Base-by-base conservation (phyloP, 2,888 invertebrate genomes). In the Polietes domitor region DNA sequence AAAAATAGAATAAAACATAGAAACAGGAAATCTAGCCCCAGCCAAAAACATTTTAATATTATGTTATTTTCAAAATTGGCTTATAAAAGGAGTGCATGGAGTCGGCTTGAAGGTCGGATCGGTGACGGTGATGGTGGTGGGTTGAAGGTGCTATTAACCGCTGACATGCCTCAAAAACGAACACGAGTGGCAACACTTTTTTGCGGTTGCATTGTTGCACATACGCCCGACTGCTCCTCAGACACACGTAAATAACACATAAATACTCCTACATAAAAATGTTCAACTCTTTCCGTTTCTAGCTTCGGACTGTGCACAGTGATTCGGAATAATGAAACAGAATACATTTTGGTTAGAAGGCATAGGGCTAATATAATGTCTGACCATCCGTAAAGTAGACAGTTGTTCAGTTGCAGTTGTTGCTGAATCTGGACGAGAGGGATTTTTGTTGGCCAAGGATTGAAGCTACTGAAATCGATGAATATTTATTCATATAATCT, bases 121-220 rank as follows among this genome's bases (percentile, higher is more conserved):
- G n/a, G n/a, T n/a, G n/a, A n/a, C n/a, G n/a, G n/a, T n/a, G n/a
- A n/a, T n/a, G n/a, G n/a, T n/a, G 68, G 58, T 73, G 61, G 17
- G 73, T 61, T 19, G 43, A n/a, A 61, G 47, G 55, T 50, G 37
- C 55, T 75, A 37, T 21, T 55, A 78, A 76, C 77, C 80, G 77
- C 83, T 78, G 80, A 75, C 80, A 84, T 78, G 80, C 80, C 80
- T 55, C 85, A 85, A 84, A 85, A 86, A 80, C 75, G 75, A 86
- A 80, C 84, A 83, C 80, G 82, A 82, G 82, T 77, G 82, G 85
- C 82, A 83, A 84, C 81, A 80, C 71, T 83, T 78, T 85, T 80
- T 24, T 80, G 77, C 63, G 81, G 80, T 79, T 84, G 53, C 72
- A 75, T 41, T 41, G 61, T 43, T 68, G 68, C 68, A 68, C 21